phyloP scores from a whole-genome alignment of 2,797 vertebrate genomes.

The Semotilus atromaculatus region DNA sequence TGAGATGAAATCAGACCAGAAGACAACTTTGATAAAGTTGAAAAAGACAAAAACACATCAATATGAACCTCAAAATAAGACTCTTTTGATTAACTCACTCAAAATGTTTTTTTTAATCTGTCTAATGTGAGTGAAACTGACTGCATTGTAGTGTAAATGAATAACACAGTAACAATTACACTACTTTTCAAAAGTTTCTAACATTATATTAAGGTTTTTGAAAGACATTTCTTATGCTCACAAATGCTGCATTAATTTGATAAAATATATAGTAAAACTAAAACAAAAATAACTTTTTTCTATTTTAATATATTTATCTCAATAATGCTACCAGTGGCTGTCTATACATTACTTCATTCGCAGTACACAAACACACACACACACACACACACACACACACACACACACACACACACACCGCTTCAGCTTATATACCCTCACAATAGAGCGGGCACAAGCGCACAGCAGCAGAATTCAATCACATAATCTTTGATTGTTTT shows the following conservation, averaged over 20 bases:
- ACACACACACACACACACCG: background rate
- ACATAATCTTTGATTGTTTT: slow-evolving; percentile 49
- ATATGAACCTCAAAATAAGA: background rate
- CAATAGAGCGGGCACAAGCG: background rate
- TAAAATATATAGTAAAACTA: background rate
- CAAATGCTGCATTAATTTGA: background rate
- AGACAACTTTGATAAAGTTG: background rate
- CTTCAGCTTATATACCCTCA: slow-evolving; percentile 7
- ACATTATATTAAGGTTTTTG: too few species aligned
- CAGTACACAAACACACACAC: background rate
- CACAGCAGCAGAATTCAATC: slow-evolving; percentile 39
- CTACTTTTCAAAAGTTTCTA: too few species aligned
- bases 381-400: background rate
- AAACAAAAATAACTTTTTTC: too few species aligned
- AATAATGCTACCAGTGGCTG: background rate
- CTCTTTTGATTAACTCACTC: background rate
- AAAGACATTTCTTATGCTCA: background rate
- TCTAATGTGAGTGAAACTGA: too few species aligned
- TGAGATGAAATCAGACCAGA: background rate
- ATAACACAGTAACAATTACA: too few species aligned
- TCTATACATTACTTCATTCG: background rate
- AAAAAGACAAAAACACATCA: background rate
- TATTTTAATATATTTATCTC: background rate
- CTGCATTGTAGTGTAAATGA: too few species aligned
- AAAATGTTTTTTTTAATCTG: background rate